Base-by-base conservation (phyloP, 37 sponge, comb jelly and placozoan species). In the Aphrocallistes beatrix region DNA sequence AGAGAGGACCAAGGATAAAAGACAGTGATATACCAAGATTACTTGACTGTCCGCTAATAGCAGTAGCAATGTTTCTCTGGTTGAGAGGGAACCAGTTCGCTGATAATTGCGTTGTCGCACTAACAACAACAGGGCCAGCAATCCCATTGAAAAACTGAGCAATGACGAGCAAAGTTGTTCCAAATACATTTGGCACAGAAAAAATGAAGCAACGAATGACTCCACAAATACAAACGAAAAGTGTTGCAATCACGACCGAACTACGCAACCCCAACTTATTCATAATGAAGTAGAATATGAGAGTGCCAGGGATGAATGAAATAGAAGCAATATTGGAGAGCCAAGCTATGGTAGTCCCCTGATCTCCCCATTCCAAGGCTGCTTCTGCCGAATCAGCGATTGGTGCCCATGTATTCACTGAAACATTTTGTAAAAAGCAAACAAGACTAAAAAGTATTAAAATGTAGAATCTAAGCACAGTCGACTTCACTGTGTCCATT, bases 61-160 rank as follows among this genome's bases (percentile, higher is more conserved):
- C 75, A 25, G 75, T 60, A 19, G 75, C 75, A 25, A 60, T 60
- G 34, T 60, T 60, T 25, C 75, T 19, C n/a, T 60, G 28, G 34
- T 60, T 60, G n/a, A 30, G n/a, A 60, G 75, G 75, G n/a, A 60
- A 60, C 75, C 75, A 60, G 75, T 60, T 60, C 10, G 75, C 75
- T 25, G 75, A 60, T 60, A 60, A 60, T 30, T 60, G 75, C 34
- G 75, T 60, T 3, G 75, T 60, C n/a, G 75, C 75, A 30, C 75
- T 60, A 6, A 60, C 75, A 32, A 60, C 75, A 60, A 60, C 75
- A 28, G 75, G 75, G 21, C 75, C 75, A 60, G 75, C 75, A 13
- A 60, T 19, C n/a, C 75, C 75, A 60, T 60, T 60, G 25, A 60
- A 19, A 60, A 60, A 60, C 75, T 60, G 75, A 60, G 75, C 75